A percentile compares a stretch with the other conserved stretches of the same genome.
Conservation (phyloP, 2,797 vertebrate genomes). For the Lateolabrax maculatus region DNA sequence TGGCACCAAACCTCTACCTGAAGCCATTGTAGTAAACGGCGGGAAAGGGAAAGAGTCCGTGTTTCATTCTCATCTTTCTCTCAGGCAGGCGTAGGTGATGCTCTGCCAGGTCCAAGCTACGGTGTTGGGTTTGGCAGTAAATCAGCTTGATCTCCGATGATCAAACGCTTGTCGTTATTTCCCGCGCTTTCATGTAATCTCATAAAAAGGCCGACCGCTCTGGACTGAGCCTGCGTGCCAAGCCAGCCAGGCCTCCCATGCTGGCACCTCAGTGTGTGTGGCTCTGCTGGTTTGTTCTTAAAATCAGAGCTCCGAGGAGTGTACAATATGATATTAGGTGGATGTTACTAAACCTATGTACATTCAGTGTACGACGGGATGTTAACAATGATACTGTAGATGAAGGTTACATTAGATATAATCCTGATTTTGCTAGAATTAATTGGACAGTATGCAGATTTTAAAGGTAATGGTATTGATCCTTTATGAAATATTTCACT, state of each 20-base stretch:
- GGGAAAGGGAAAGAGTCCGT: slow-evolving; percentile 40
- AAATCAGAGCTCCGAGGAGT: slow-evolving; percentile 20
- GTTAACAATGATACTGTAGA: not conserved
- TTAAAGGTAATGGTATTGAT: not conserved
- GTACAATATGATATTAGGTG: not conserved
- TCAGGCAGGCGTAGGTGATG: slow-evolving; percentile 55
- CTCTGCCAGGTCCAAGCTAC: slow-evolving; percentile 70
- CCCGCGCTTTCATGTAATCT: slow-evolving; percentile 80
- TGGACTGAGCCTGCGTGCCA: slow-evolving; percentile 65
- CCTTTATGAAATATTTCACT: not conserved
- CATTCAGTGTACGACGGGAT: not conserved
- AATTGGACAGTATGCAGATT: not conserved
- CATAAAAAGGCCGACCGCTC: slow-evolving; percentile 72
- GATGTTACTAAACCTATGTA: not conserved
- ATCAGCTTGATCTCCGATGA: slow-evolving; percentile 77
- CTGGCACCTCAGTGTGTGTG: slow-evolving; percentile 58
- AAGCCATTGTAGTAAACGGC: slow-evolving; percentile 47
- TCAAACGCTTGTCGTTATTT: slow-evolving; percentile 78
- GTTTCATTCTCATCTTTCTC: slow-evolving; percentile 59
- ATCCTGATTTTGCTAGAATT: not conserved
- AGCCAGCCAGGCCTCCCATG: slow-evolving; percentile 63
- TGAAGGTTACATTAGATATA: not conserved
- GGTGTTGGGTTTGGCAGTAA: slow-evolving; percentile 77
- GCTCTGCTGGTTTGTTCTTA: slow-evolving; percentile 49
- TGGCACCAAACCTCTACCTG: slow-evolving; percentile 51